Percentiles rank a stretch among this genome's conserved stretches.
Evolutionary conservation across 2,888 invertebrate species (phyloP).

Genomic region (Heliconius sara): DNA sequence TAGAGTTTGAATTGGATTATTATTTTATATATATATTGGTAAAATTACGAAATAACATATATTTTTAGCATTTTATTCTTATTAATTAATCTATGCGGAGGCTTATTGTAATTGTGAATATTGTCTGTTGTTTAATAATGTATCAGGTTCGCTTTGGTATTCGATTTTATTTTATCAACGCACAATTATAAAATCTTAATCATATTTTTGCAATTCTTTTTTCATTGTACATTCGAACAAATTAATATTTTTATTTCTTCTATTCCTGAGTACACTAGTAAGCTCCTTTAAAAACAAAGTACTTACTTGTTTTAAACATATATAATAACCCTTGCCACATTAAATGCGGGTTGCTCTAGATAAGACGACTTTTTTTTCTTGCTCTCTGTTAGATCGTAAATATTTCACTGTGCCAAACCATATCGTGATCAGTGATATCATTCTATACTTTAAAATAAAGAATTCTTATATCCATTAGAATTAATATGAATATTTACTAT

Average conservation of each 20-base stretch:
- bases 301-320: neutral
- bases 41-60: constrained; percentile 23
- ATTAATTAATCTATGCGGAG: constrained; percentile 22
- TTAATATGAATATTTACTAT: constrained; percentile 48
- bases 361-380: constrained; percentile 29
- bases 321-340: constrained; percentile 32
- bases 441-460: constrained; percentile 59
- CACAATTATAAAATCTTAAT: constrained; percentile 27
- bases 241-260: neutral
- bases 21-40: constrained; percentile 27
- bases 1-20: constrained; percentile 32
- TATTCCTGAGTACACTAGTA: neutral
- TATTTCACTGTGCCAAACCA: constrained; percentile 65
- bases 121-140: constrained; percentile 9
- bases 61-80: constrained; percentile 23
- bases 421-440: constrained; percentile 77
- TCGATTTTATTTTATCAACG: constrained; percentile 19
- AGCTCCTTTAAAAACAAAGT: neutral
- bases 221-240: neutral
- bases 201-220: constrained; percentile 5
- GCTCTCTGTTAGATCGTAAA: constrained; percentile 48
- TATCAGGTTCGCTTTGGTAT: neutral
- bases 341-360: constrained; percentile 34
- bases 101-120: constrained; percentile 23
- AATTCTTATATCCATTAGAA: constrained; percentile 50